Evolutionary conservation across 2,113 vertebrate genomes (phyloP), one percentile per base, ranked within the genome.

Genomic region (Oreocharis arfaki): DNA sequence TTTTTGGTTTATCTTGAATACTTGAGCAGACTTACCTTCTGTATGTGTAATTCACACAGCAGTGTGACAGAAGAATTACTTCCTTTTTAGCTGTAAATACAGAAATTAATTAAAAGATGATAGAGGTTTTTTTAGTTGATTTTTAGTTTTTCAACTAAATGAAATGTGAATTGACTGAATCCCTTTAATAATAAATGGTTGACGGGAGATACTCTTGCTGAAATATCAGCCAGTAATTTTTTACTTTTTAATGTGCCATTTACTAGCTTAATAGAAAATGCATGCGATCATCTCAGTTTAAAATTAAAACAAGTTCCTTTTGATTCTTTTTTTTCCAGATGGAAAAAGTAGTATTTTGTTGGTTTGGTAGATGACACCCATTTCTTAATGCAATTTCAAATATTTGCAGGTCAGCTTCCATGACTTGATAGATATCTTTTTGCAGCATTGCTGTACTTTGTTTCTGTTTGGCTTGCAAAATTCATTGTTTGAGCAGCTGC

Each of bases 41-140:
- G 9, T 56, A 24, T 23, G 7, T 64, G 37, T 71, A 67, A 49
- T 63, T 82, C 24, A n/a, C 8, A 9, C 41, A 61, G 12, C 55
- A 47, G 6, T 5, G 7, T 53, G 24, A 76, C 33, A 73, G 33
- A 67, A 82, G 79, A 82, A 52, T 27, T 55, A 14, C 12, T 82
- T 95, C 20, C 24, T 46, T 39, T 4, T 80, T 80, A 84, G 10
- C 6, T 47, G 17, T 70, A 57, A 50, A 55, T 57, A 28, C 4
- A 73, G 1, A 0, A 52, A 49, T 82, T 35, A 47, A 47, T 59
- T 90, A 37, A 85, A 87, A 71, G 23, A 11, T 47, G 4, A 39
- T 37, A 30, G 5, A 3, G 3, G 0, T 16, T 59, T 81, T 74
- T 55, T 22, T 15, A 55, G 16, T 44, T 63, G 42, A 0, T 50